phyloP scores from a whole-genome alignment of 2,113 vertebrate species.

The Trogon melanurus region DNA sequence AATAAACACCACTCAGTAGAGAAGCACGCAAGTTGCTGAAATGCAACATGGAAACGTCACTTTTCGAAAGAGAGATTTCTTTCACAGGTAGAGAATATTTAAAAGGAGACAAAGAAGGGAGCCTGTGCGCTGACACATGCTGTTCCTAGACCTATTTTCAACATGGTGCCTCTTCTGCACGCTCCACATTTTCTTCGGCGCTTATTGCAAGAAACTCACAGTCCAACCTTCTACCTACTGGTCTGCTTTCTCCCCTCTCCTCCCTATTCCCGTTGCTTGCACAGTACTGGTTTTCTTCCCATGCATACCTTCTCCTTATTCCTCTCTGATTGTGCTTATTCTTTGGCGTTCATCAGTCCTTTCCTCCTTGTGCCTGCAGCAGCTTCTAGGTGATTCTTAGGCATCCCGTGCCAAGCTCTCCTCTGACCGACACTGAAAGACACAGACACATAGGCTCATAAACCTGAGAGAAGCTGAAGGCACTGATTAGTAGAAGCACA shows the following conservation, averaged over 20 bases:
- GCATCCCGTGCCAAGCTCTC: neutral
- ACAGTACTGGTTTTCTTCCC: neutral
- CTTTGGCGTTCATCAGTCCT: neutral
- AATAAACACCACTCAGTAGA: neutral
- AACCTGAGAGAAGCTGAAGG: neutral
- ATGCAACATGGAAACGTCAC: neutral
- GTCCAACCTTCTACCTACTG: neutral
- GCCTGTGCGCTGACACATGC: neutral
- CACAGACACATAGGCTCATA: neutral
- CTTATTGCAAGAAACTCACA: neutral
- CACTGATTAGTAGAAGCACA: neutral
- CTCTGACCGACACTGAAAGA: neutral
- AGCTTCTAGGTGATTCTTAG: neutral
- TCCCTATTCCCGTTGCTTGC: accelerated
- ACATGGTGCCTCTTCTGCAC: neutral
- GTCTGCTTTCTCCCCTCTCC: neutral
- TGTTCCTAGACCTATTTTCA: neutral
- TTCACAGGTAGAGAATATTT: neutral
- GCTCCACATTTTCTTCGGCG: neutral
- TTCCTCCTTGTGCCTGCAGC: neutral
- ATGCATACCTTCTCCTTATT: neutral
- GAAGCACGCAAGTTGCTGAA: neutral
- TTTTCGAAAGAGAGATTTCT: neutral
- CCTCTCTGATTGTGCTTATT: neutral
- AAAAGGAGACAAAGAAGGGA: neutral